phyloP scores from a whole-genome alignment of 1,140 invertebrate species.

The Pantala flavescens region DNA sequence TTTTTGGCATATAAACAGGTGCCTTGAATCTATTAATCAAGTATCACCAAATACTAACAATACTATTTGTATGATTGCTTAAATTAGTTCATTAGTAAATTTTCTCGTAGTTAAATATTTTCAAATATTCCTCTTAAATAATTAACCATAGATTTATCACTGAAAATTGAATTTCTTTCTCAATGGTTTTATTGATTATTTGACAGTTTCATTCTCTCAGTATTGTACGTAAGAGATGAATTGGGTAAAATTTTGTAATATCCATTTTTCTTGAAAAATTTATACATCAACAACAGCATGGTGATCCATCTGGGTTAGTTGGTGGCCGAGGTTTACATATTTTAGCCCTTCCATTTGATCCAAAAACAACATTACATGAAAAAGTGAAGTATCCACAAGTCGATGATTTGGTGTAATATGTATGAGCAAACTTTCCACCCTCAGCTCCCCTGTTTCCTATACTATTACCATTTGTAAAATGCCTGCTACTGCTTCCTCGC shows the following conservation, averaged over 20 bases:
- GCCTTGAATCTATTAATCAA: too few species aligned
- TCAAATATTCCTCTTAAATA: too few species aligned
- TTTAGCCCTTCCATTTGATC: constrained; percentile 61
- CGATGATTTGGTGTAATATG: constrained; percentile 73
- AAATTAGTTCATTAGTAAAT: too few species aligned
- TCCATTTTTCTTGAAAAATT: background rate
- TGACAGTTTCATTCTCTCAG: too few species aligned
- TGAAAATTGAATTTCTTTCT: too few species aligned
- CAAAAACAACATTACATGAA: constrained; percentile 64
- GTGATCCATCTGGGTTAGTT: constrained; percentile 43
- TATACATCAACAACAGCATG: constrained; percentile 25
- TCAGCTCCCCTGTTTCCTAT: constrained; percentile 35
- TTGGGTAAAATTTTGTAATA: background rate
- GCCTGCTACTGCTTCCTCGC: background rate
- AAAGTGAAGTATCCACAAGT: constrained; percentile 78
- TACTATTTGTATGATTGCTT: too few species aligned
- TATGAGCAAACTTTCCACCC: constrained; percentile 52
- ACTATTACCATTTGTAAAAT: background rate
- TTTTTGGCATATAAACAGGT: too few species aligned
- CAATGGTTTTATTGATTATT: too few species aligned
- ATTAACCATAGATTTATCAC: too few species aligned
- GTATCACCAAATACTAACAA: too few species aligned
- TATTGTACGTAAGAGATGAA: background rate
- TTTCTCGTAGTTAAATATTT: too few species aligned
- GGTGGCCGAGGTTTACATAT: constrained; percentile 63